A percentile compares a stretch with the other conserved stretches of the same genome.
These are phyloP conservation scores for Stegastes partitus DNA, from an alignment of 2,113 vertebrate species.

Conservation along the genomic window DNA sequence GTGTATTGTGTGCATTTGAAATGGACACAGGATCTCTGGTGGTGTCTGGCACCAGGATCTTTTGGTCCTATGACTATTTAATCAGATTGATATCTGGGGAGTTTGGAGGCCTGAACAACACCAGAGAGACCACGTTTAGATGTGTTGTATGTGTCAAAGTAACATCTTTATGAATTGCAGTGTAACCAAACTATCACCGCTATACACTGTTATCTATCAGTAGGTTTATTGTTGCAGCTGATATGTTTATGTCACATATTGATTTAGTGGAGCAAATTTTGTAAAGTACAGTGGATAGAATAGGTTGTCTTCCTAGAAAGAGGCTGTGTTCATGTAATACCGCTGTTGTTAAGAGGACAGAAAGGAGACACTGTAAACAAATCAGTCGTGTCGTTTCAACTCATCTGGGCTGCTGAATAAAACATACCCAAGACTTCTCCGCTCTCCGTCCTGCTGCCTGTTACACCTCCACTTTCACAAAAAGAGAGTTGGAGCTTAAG, in stretches of 20 bases:
- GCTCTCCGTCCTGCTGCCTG: slow-evolving; percentile 23
- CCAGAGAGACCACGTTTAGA: too few species aligned
- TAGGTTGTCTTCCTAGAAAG: not conserved
- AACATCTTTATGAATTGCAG: too few species aligned
- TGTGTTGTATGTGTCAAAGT: too few species aligned
- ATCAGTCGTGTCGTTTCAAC: slow-evolving; percentile 34
- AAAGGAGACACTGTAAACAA: slow-evolving; percentile 56
- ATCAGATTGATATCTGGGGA: too few species aligned
- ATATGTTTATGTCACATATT: not conserved
- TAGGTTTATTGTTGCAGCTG: too few species aligned
- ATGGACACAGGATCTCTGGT: too few species aligned
- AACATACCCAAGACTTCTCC: slow-evolving; percentile 51
- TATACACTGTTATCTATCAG: too few species aligned
- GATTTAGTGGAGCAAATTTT: not conserved
- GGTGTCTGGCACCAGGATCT: too few species aligned
- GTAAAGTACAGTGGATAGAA: not conserved
- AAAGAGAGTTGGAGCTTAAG: slow-evolving; percentile 54
- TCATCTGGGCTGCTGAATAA: slow-evolving; percentile 58
- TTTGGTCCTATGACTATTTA: too few species aligned
- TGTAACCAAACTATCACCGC: too few species aligned
- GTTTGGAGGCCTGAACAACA: too few species aligned
- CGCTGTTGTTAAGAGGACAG: slow-evolving; percentile 8
- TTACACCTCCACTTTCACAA: slow-evolving; percentile 64
- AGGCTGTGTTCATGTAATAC: slow-evolving; percentile 4
- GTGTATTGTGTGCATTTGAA: too few species aligned